These are phyloP conservation scores for Halesus radiatus DNA, from an alignment of 1,140 invertebrate genomes.

Conservation along the genomic window DNA sequence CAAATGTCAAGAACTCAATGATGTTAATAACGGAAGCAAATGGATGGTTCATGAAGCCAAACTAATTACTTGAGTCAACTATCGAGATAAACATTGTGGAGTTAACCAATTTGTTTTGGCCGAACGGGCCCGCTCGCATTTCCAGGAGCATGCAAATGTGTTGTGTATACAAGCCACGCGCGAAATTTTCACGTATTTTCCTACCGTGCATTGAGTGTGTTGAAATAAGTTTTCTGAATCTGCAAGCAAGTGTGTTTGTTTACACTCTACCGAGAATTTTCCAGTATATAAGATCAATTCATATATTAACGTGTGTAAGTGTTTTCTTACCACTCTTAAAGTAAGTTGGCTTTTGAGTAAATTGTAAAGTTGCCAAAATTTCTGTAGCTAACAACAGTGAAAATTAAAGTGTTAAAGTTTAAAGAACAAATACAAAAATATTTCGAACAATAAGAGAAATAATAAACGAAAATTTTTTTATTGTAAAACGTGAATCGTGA, in stretches of 20 bases:
- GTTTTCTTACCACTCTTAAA: neutral
- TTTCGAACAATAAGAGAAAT: too few species aligned
- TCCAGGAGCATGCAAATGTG: neutral
- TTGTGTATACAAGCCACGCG: neutral
- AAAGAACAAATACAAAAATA: too few species aligned
- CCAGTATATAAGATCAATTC: neutral
- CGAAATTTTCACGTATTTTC: neutral
- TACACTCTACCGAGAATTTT: neutral
- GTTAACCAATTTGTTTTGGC: constrained; percentile 9
- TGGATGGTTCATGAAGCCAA: neutral
- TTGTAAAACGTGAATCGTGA: too few species aligned
- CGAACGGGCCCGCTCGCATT: neutral
- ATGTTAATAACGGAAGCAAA: neutral
- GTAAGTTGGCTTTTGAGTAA: neutral
- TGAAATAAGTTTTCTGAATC: neutral
- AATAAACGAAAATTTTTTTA: too few species aligned
- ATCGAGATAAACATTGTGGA: neutral
- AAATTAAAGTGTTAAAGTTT: too few species aligned
- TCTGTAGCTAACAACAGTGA: too few species aligned
- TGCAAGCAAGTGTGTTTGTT: neutral
- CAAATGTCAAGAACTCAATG: neutral
- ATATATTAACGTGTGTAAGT: neutral
- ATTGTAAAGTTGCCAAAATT: too few species aligned
- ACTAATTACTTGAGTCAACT: neutral
- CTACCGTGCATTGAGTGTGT: neutral